These are phyloP conservation scores for Aricia agestis DNA, from an alignment of 1,140 invertebrate species.

Conservation along the genomic window DNA sequence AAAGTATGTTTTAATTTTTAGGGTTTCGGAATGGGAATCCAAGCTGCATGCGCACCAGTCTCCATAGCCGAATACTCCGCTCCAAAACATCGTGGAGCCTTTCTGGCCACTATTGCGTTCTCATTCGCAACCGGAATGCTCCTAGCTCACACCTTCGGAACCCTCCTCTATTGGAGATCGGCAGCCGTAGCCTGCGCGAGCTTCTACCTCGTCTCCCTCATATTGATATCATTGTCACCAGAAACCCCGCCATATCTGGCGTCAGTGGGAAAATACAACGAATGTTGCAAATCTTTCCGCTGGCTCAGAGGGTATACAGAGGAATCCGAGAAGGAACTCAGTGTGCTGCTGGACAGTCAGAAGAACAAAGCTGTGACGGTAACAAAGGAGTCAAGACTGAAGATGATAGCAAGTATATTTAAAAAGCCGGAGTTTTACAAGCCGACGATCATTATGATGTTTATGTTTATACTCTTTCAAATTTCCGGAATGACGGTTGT, in stretches of 20 bases:
- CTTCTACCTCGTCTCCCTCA: slow-evolving; percentile 48
- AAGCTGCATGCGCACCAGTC: slow-evolving; percentile 57
- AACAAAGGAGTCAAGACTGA: slow-evolving; percentile 39
- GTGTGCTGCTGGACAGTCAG: slow-evolving; percentile 53
- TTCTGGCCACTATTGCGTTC: slow-evolving; percentile 64
- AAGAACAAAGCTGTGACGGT: slow-evolving; percentile 29
- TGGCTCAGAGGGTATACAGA: slow-evolving; percentile 54
- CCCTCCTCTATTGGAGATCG: slow-evolving; percentile 57
- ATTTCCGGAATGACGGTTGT: slow-evolving; percentile 66
- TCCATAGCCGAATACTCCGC: slow-evolving; percentile 67
- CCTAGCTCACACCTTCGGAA: slow-evolving; percentile 59
- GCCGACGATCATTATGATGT: slow-evolving; percentile 66
- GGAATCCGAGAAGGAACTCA: slow-evolving; percentile 55
- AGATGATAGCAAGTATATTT: slow-evolving; percentile 34
- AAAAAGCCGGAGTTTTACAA: slow-evolving; percentile 65
- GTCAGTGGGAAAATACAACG: slow-evolving; percentile 41
- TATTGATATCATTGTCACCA: slow-evolving; percentile 53
- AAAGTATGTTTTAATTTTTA: slow-evolving; percentile 34
- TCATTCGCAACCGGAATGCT: slow-evolving; percentile 68
- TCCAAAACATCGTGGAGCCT: slow-evolving; percentile 55
- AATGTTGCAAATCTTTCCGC: slow-evolving; percentile 53
- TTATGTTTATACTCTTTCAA: slow-evolving; percentile 66
- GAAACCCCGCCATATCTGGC: slow-evolving; percentile 65
- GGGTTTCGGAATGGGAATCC: slow-evolving; percentile 67
- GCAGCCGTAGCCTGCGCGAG: slow-evolving; percentile 59